Evolutionary conservation across 2,888 invertebrate species (phyloP).

Genomic region (Dryobotodes eremita): DNA sequence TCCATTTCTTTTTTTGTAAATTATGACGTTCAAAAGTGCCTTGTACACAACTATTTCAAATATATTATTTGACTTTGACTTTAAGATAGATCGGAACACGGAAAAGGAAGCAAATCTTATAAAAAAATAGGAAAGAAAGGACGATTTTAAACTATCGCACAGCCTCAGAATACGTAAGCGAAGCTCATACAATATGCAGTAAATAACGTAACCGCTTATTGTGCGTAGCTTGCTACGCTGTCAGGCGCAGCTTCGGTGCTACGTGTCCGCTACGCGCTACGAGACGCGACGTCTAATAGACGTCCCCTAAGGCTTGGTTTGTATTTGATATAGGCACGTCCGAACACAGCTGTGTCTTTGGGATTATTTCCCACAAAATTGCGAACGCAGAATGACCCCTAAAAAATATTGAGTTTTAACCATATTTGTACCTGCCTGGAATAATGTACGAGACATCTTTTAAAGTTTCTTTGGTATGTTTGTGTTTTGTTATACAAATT

Average conservation of each 20-base stretch:
- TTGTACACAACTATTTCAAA: no score
- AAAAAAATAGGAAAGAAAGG: conserved; percentile 15
- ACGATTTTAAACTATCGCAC: conserved; percentile 31
- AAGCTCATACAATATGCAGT: conserved; percentile 64
- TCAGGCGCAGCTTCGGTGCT: conserved; percentile 52
- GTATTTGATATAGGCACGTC: conserved; percentile 53
- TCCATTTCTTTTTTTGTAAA: no score
- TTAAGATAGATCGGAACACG: background rate
- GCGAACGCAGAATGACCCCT: conserved; percentile 35
- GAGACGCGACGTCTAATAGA: conserved; percentile 34
- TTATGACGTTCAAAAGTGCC: no score
- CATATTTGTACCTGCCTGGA: conserved; percentile 17
- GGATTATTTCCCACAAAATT: conserved; percentile 53
- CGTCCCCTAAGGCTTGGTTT: conserved; percentile 21
- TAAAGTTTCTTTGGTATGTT: background rate
- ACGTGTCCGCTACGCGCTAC: conserved; percentile 53
- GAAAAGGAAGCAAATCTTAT: conserved; percentile 18
- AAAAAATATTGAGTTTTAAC: conserved; percentile 48
- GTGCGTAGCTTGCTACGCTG: conserved; percentile 59
- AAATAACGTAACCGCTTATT: conserved; percentile 64
- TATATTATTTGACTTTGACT: no score
- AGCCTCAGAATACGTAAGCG: conserved; percentile 43
- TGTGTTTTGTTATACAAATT: background rate
- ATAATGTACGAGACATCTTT: conserved; percentile 13
- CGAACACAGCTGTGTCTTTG: conserved; percentile 56